A percentile compares a stretch with the other conserved stretches of the same genome.
Conservation (phyloP, 2,888 invertebrate genomes). For the Anthophora plumipes region DNA sequence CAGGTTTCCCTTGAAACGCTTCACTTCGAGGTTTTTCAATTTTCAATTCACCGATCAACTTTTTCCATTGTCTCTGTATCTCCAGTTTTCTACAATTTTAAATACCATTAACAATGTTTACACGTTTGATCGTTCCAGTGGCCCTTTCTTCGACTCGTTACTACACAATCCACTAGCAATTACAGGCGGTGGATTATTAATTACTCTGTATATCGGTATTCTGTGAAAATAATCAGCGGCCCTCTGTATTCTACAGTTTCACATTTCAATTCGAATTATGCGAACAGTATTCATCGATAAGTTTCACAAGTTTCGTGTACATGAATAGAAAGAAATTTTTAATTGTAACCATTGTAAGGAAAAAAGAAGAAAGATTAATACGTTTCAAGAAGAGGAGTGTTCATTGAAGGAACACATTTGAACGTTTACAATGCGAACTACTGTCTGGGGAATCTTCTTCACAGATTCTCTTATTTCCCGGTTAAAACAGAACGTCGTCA, state of each 20-base stretch:
- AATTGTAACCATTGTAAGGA: too few species aligned
- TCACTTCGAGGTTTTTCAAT: too few species aligned
- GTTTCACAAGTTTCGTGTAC: too few species aligned
- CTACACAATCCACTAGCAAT: slow-evolving; percentile 22
- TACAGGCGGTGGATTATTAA: slow-evolving; percentile 33
- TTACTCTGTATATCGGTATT: background rate
- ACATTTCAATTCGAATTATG: background rate
- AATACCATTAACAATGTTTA: slow-evolving; percentile 18
- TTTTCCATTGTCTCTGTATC: background rate
- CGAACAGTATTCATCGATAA: too few species aligned
- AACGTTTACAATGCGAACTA: slow-evolving; percentile 5
- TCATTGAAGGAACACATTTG: background rate
- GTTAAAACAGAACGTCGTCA: background rate
- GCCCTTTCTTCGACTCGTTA: slow-evolving; percentile 23
- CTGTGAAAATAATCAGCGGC: slow-evolving; percentile 25
- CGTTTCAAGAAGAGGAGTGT: background rate
- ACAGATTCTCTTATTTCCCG: background rate
- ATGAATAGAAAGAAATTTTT: too few species aligned
- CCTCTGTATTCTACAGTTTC: background rate
- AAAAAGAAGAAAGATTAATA: background rate
- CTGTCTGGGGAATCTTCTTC: slow-evolving; percentile 1
- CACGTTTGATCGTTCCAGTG: slow-evolving; percentile 1
- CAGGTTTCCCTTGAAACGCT: too few species aligned
- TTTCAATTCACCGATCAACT: too few species aligned
- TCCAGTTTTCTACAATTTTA: slow-evolving; percentile 15